Evolutionary conservation across 2,888 invertebrate genomes (phyloP).

Genomic region (Neoaliturus tenellus): DNA sequence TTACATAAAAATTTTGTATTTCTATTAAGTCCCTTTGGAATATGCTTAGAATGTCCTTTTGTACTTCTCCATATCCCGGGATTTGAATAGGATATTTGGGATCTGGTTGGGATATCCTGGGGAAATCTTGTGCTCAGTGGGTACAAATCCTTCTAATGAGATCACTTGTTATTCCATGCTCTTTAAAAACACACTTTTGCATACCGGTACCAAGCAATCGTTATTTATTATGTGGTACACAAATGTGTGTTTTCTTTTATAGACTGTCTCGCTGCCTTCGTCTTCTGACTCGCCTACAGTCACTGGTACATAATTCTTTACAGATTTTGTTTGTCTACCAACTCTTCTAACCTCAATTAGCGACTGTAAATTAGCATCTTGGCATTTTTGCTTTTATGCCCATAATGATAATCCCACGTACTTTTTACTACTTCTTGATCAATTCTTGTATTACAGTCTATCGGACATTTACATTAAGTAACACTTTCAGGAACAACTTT

Average conservation of each 20-base stretch:
- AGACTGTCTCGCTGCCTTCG: slow-evolving; percentile 31
- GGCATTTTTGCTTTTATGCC: slow-evolving; percentile 28
- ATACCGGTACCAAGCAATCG: background rate
- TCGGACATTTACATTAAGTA: slow-evolving; percentile 32
- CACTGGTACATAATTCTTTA: background rate
- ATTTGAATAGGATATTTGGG: too few relatives aligned
- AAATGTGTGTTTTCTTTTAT: slow-evolving; percentile 40
- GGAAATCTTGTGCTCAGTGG: too few relatives aligned
- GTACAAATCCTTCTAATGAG: slow-evolving; percentile 47
- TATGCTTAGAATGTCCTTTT: too few relatives aligned
- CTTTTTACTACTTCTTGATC: slow-evolving; percentile 2
- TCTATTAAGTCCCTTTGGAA: too few relatives aligned
- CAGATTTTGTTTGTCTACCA: background rate
- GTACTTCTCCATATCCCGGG: too few relatives aligned
- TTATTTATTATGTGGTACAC: slow-evolving; percentile 35
- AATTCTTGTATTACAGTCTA: slow-evolving; percentile 23
- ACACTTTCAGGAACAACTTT: slow-evolving; percentile 10
- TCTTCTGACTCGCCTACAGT: background rate
- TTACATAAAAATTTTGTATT: too few relatives aligned
- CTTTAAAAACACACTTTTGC: slow-evolving; percentile 8
- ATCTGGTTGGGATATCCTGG: too few relatives aligned
- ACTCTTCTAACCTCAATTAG: slow-evolving; percentile 12
- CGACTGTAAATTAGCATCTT: slow-evolving; percentile 26
- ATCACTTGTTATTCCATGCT: slow-evolving; percentile 26
- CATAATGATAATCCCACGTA: background rate